Evolutionary conservation across 2,888 invertebrate genomes (phyloP).

Genomic region (Andrena trimmerana): DNA sequence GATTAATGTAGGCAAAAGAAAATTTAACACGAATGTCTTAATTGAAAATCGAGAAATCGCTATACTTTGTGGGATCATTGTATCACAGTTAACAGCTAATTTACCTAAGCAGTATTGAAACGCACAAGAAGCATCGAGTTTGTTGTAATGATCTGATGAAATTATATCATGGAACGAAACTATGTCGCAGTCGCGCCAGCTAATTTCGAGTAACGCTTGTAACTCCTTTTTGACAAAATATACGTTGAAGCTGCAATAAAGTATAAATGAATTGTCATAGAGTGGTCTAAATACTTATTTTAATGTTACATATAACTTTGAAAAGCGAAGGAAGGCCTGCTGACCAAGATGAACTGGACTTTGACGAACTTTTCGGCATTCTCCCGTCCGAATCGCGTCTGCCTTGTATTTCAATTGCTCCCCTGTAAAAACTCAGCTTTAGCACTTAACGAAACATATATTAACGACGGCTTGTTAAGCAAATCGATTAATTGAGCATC

Average conservation of each 20-base stretch:
- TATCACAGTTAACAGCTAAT: neutral
- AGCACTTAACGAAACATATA: neutral
- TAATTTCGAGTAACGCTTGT: constrained; percentile 33
- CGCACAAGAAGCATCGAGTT: constrained; percentile 24
- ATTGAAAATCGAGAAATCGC: neutral
- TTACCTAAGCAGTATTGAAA: constrained; percentile 51
- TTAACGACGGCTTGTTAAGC: neutral
- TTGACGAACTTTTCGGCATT: neutral
- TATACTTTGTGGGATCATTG: too few species aligned
- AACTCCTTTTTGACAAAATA: constrained; percentile 31
- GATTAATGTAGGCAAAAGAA: neutral
- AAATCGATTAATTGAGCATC: neutral
- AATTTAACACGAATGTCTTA: neutral
- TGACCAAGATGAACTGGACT: neutral
- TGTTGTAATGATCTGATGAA: constrained; percentile 27
- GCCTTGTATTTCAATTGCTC: neutral
- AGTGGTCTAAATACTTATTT: neutral
- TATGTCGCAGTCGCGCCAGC: neutral
- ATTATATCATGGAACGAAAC: constrained; percentile 38
- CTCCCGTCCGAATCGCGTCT: neutral
- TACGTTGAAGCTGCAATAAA: neutral
- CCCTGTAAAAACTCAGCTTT: constrained; percentile 13
- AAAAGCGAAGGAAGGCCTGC: neutral
- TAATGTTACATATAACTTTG: neutral
- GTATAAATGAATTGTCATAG: neutral